A percentile compares a stretch with the other conserved stretches of the same genome.
phyloP scores from a whole-genome alignment of 2,888 invertebrate genomes.

The Drosophila setosimentum region DNA sequence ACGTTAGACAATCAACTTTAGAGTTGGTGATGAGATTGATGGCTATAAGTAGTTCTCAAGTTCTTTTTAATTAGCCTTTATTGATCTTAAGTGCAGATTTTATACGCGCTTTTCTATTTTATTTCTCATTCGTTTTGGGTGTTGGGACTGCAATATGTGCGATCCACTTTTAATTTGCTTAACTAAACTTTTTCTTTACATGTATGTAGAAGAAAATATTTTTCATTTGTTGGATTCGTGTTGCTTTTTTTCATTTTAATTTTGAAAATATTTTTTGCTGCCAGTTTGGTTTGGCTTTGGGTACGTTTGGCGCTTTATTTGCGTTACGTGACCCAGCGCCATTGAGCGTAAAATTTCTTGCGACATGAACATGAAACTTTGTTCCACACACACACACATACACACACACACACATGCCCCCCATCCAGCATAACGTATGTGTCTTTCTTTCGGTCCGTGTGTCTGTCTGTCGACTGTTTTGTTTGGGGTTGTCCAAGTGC shows the following conservation, averaged over 20 bases:
- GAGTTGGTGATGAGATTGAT: no score
- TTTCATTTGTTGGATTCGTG: constrained; percentile 14
- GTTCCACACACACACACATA: constrained; percentile 44
- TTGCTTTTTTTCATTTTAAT: constrained; percentile 1
- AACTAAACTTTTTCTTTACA: constrained; percentile 12
- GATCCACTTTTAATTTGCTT: constrained; percentile 53
- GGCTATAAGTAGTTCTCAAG: background rate
- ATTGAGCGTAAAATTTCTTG: constrained; percentile 75
- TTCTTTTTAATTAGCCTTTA: background rate
- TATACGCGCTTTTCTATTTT: background rate
- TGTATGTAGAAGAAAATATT: constrained; percentile 6
- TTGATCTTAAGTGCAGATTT: background rate
- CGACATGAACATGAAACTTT: constrained; percentile 75
- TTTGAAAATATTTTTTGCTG: constrained; percentile 28
- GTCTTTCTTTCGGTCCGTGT: constrained; percentile 44
- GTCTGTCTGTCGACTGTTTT: constrained; percentile 49
- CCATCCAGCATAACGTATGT: constrained; percentile 38
- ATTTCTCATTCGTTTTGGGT: background rate
- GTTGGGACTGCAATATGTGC: constrained; percentile 32
- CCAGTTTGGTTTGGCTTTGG: constrained; percentile 45
- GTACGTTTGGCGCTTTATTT: constrained; percentile 75
- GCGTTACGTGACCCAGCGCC: constrained; percentile 79
- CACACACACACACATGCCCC: constrained; percentile 32
- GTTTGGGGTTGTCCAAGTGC: constrained; percentile 52
- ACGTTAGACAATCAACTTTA: background rate